Base-by-base conservation (phyloP, 2,113 vertebrate species). In the Oreochromis aureus region DNA sequence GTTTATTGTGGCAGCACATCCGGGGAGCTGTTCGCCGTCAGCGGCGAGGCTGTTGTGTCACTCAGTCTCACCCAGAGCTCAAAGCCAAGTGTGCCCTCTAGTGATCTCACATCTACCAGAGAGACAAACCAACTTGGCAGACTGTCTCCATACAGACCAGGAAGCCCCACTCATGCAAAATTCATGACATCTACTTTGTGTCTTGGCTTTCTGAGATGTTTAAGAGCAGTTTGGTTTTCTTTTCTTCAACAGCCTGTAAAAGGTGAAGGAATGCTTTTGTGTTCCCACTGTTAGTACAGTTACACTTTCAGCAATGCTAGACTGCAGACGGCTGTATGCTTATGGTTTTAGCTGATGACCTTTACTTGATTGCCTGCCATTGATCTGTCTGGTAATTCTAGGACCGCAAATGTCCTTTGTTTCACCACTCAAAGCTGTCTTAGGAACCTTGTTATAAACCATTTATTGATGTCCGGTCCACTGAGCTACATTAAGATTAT, bases 181-280 rank as follows among this genome's bases (percentile, higher is more conserved):
- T 93, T 89, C 84, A 88, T 94, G 89, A 87, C 91, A 85, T 93
- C 84, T 86, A 87, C 93, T 93, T 94, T 82, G 85, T 85, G 22
- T 56, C 86, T 78, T 8, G 46, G 46, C 10, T 53, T 78, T 53
- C 46, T 78, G 18, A n/a, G 16, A 78, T 78, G 30, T 53, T 34
- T 51, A 32, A 53, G 27, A 78, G 69, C 39, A 46, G 41, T 46
- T 46, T 46, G 73, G 11, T 78, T 78, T 78, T 51, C 46, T 78
- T 78, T 78, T 78, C 71, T 53, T 51, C 27, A 53, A 53, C 46
- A 53, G 27, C 30, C 73, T 53, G 18, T 78, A 78, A 53, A 78
- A 78, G 46, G 73, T 78, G 30, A 78, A 78, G 18, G 73, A 78
- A 78, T 78, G 27, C 73, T 78, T 78, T 34, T 78, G 46, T 53